phyloP scores from a whole-genome alignment of 1,140 invertebrate species.

The Aphaenogaster ashmeadi region DNA sequence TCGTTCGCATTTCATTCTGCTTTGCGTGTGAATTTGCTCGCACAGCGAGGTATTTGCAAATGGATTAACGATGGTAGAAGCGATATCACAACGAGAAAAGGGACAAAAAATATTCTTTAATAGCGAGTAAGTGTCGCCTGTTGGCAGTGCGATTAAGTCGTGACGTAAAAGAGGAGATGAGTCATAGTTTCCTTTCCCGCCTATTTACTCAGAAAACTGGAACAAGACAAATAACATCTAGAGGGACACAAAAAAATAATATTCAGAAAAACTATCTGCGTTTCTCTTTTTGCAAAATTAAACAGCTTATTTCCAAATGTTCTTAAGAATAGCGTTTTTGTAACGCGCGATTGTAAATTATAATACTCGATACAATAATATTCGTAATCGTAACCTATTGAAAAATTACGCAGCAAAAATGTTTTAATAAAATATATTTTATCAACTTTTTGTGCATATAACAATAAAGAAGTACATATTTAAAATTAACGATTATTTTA shows the following conservation, averaged over 20 bases:
- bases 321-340: neutral
- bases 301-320: neutral
- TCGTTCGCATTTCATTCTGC: neutral
- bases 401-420: neutral
- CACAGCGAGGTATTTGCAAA: neutral
- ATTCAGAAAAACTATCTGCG: too few species aligned
- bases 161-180: conserved; percentile 6
- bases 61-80: neutral
- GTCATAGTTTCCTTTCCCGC: neutral
- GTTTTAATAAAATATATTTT: neutral
- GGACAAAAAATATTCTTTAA: neutral
- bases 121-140: neutral
- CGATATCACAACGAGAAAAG: neutral
- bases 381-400: neutral
- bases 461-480: neutral
- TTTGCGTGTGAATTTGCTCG: neutral
- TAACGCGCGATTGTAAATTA: neutral
- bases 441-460: neutral
- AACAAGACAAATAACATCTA: neutral
- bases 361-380: neutral
- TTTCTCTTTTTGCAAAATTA: neutral
- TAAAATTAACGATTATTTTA: neutral
- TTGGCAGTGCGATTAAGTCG: neutral
- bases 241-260: neutral
- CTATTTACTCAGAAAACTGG: neutral